phyloP scores from a whole-genome alignment of 2,113 vertebrate species.

The Rhinichthys klamathensis region DNA sequence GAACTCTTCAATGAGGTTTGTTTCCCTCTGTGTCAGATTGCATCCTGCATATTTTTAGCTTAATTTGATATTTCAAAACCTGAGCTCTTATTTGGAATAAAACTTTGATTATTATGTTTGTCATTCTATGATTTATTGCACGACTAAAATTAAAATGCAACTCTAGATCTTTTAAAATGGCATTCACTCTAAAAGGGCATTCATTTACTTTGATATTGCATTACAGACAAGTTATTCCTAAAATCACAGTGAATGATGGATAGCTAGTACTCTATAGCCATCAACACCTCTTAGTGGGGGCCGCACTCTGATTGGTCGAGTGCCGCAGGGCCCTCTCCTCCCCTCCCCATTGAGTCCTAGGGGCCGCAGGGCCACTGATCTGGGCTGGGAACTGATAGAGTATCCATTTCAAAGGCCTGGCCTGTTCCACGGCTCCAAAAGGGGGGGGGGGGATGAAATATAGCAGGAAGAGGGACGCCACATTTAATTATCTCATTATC shows the following conservation, averaged over 20 bases:
- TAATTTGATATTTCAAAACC: slow-evolving; percentile 49
- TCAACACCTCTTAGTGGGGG: slow-evolving; percentile 59
- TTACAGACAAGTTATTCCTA: slow-evolving; percentile 48
- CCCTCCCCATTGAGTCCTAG: slow-evolving; percentile 42
- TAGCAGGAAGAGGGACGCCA: slow-evolving; percentile 76
- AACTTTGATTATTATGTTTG: slow-evolving; percentile 45
- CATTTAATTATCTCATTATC: slow-evolving; percentile 82
- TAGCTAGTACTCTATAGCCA: slow-evolving; percentile 55
- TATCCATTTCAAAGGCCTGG: slow-evolving; percentile 74
- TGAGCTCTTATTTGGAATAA: slow-evolving; percentile 42
- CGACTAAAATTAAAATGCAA: slow-evolving; percentile 61
- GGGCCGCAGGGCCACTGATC: slow-evolving; percentile 42
- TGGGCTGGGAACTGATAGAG: slow-evolving; percentile 56
- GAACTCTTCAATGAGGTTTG: slow-evolving; percentile 7
- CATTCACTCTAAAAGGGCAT: slow-evolving; percentile 20
- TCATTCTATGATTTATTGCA: slow-evolving; percentile 48
- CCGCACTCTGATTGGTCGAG: slow-evolving; percentile 11
- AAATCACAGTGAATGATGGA: slow-evolving; percentile 60
- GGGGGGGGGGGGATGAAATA: slow-evolving; percentile 70
- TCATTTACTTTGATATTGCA: slow-evolving; percentile 55
- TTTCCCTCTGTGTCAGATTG: slow-evolving; percentile 16
- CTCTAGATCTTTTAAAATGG: slow-evolving; percentile 49
- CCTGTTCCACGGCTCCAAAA: slow-evolving; percentile 63
- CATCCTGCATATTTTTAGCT: slow-evolving; percentile 39
- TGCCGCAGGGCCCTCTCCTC: slow-evolving; percentile 18